A percentile compares a stretch with the other conserved stretches of the same genome.
Evolutionary conservation across 2,888 invertebrate genomes (phyloP).

Genomic region (Periphyllus acericola): DNA sequence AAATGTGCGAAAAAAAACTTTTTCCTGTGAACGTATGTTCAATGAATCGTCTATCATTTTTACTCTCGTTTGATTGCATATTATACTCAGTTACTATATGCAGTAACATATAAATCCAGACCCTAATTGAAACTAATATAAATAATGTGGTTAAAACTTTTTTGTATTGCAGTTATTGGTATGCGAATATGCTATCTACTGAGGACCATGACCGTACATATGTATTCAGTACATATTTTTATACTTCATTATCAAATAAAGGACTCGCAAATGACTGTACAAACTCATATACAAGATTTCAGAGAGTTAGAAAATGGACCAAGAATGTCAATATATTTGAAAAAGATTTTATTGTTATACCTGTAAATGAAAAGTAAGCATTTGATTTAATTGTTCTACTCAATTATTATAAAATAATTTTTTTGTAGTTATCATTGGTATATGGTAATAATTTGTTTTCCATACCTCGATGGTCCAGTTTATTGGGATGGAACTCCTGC

Average conservation of each 20-base stretch:
- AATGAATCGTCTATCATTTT: no score
- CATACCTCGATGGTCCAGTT: conserved; percentile 76
- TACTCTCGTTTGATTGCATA: no score
- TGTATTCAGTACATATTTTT: conserved; percentile 48
- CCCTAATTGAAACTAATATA: no score
- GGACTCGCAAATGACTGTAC: not conserved
- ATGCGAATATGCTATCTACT: not conserved
- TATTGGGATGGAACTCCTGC: conserved; percentile 44
- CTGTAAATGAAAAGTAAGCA: conserved; percentile 92
- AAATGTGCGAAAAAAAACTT: no score
- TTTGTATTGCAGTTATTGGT: conserved; percentile 22
- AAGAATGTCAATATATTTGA: conserved; percentile 95
- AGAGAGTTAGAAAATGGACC: conserved; percentile 94
- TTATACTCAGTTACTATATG: no score
- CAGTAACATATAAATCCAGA: no score
- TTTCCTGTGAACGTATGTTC: no score
- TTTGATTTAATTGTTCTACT: not conserved
- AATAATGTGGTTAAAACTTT: not conserved
- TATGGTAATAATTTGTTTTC: conserved; percentile 95
- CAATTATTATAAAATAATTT: not conserved
- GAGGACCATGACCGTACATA: not conserved
- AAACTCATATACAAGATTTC: conserved; percentile 76
- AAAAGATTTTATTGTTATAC: conserved; percentile 95
- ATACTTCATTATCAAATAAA: conserved; percentile 9
- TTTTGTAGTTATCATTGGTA: conserved; percentile 87